Evolutionary conservation across 2,888 invertebrate genomes (phyloP).

Genomic region (Lithophane leautieri): DNA sequence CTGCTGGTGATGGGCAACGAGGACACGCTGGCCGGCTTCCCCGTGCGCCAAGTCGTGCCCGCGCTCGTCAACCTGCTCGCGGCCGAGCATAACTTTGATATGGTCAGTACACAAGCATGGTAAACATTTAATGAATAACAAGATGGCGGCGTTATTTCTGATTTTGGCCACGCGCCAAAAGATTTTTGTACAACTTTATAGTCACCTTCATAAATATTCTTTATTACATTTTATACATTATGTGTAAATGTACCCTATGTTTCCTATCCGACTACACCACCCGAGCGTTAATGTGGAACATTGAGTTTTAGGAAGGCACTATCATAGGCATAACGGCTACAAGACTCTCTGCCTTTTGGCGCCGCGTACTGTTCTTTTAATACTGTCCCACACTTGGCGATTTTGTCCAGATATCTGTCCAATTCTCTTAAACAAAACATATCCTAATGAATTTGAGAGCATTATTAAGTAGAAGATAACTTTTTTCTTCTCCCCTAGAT

Average conservation of each 20-base stretch:
- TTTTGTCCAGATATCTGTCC: not conserved
- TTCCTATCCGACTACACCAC: not conserved
- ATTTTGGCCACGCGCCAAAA: too few relatives aligned
- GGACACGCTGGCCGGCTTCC: slow-evolving; percentile 99
- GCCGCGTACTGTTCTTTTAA: not conserved
- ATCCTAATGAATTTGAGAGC: not conserved
- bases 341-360: not conserved
- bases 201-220: not conserved
- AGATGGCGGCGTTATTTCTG: too few relatives aligned
- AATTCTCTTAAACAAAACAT: not conserved
- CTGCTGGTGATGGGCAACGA: slow-evolving; percentile 99
- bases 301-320: not conserved
- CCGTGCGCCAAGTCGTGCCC: slow-evolving; percentile 99
- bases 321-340: not conserved
- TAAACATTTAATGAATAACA: not conserved
- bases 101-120: slow-evolving; percentile 90
- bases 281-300: not conserved
- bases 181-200: too few relatives aligned
- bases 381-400: not conserved
- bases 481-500: slow-evolving; percentile 90
- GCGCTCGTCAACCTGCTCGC: slow-evolving; percentile 97
- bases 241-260: not conserved
- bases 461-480: not conserved
- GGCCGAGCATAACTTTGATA: slow-evolving; percentile 99
- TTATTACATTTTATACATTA: not conserved